Conservation (phyloP, 1,140 invertebrate genomes). For the Uloborus diversus region DNA sequence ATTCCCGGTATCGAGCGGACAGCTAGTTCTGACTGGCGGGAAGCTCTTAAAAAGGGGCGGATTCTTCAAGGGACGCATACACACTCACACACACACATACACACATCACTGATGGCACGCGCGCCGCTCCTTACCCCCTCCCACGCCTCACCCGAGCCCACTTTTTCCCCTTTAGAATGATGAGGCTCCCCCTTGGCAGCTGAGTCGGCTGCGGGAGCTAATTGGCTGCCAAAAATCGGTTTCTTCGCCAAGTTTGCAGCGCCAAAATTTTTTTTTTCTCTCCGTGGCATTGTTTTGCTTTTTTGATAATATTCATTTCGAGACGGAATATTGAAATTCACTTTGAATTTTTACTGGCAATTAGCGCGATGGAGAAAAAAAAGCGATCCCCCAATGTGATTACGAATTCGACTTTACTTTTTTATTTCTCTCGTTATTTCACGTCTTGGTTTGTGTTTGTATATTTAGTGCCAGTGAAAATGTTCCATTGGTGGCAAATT, state of each 20-base stretch:
- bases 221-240: conserved; percentile 49
- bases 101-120: conserved; percentile 46
- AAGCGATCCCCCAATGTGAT: too few relatives aligned
- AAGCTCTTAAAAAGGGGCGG: conserved; percentile 57
- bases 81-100: conserved; percentile 38
- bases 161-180: conserved; percentile 54
- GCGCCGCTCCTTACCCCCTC: conserved; percentile 29
- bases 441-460: too few relatives aligned
- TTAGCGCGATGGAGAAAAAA: too few relatives aligned
- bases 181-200: conserved; percentile 22
- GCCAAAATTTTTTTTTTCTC: conserved; percentile 32
- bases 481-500: too few relatives aligned
- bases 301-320: too few relatives aligned
- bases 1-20: conserved; percentile 45
- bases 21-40: conserved; percentile 54
- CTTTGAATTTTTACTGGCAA: too few relatives aligned
- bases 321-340: too few relatives aligned
- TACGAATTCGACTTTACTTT: too few relatives aligned
- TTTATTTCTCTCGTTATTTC: too few relatives aligned
- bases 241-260: conserved; percentile 42
- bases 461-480: too few relatives aligned
- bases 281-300: too few relatives aligned
- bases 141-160: conserved; percentile 19
- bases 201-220: conserved; percentile 41
- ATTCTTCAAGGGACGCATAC: conserved; percentile 39